Evolutionary conservation across 2,797 vertebrate genomes (phyloP).

Genomic region (Rhinogobio ventralis): DNA sequence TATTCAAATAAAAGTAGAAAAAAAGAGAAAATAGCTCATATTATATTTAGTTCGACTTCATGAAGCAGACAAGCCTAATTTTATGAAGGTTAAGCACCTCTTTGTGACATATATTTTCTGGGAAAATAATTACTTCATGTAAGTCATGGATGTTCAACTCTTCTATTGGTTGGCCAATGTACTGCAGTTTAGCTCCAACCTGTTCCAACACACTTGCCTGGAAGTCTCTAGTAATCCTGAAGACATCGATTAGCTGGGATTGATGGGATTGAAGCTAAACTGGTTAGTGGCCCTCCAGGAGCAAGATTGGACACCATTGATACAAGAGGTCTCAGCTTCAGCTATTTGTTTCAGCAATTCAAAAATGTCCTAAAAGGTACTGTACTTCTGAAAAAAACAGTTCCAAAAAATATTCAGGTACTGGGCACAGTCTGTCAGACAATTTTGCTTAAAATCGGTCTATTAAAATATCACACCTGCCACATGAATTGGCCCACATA

Average conservation of each 20-base stretch:
- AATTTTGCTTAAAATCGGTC: neutral
- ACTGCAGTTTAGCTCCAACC: neutral
- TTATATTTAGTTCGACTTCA: neutral
- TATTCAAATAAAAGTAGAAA: neutral
- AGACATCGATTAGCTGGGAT: neutral
- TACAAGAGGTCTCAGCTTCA: neutral
- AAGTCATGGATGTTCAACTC: neutral
- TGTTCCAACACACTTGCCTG: neutral
- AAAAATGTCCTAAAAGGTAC: neutral
- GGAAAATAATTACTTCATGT: neutral
- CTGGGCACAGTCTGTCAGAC: neutral
- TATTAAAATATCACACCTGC: slow-evolving; percentile 6
- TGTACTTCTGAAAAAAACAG: neutral
- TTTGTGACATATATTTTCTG: neutral
- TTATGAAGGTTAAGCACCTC: neutral
- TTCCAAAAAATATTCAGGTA: neutral
- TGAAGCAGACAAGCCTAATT: neutral
- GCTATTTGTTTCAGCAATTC: neutral
- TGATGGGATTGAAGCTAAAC: neutral
- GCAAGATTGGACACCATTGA: neutral
- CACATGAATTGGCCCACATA: neutral
- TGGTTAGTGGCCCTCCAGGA: neutral
- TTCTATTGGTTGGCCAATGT: neutral
- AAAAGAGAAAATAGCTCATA: neutral
- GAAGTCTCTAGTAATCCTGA: neutral